phyloP scores from a whole-genome alignment of 2,113 vertebrate genomes.

The Cacatua alba region DNA sequence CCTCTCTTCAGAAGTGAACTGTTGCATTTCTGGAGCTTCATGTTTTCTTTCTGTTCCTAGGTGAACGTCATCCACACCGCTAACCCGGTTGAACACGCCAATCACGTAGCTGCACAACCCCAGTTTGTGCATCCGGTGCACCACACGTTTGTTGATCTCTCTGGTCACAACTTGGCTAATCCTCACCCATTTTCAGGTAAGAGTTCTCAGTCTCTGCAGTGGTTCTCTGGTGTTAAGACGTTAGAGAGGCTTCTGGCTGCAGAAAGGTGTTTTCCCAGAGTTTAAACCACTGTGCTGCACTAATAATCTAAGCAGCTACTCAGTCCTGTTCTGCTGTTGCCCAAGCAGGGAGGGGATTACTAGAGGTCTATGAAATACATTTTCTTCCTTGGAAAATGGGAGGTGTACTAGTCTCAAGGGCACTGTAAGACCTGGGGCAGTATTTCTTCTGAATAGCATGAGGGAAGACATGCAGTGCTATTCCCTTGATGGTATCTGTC shows the following conservation, averaged over 20 bases:
- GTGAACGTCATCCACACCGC: slow-evolving; percentile 96
- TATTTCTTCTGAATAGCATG: background rate
- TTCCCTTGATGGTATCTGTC: background rate
- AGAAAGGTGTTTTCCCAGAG: background rate
- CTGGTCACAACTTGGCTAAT: slow-evolving; percentile 93
- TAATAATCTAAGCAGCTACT: background rate
- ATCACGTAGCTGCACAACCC: slow-evolving; percentile 89
- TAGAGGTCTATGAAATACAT: background rate
- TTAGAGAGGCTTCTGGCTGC: background rate
- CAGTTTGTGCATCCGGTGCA: slow-evolving; percentile 93
- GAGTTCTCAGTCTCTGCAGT: background rate
- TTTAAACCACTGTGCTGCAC: background rate
- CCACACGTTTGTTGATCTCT: slow-evolving; percentile 91
- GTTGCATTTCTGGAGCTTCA: background rate
- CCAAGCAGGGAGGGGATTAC: background rate
- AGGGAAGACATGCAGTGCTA: background rate
- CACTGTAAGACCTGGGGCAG: background rate
- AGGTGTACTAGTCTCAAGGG: background rate
- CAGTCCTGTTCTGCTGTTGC: background rate
- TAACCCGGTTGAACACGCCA: slow-evolving; percentile 86
- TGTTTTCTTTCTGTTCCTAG: slow-evolving; percentile 58
- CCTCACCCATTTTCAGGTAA: slow-evolving; percentile 93
- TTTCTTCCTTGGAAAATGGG: background rate
- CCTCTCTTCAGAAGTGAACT: background rate
- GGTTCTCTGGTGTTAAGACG: background rate